phyloP scores from a whole-genome alignment of 2,888 invertebrate genomes.

The Dicyrtoma fusca region DNA sequence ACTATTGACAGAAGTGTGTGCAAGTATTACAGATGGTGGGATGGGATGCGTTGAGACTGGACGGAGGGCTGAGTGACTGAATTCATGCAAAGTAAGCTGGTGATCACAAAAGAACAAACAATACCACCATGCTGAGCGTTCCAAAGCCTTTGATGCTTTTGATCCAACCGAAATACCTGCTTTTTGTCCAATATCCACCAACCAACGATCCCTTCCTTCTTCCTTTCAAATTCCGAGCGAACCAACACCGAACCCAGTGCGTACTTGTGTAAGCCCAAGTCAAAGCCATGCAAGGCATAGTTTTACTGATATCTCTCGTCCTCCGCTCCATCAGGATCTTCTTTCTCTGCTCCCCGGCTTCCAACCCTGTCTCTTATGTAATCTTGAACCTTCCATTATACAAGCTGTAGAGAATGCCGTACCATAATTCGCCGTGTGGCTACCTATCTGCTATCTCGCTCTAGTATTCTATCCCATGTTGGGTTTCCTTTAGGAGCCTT shows the following conservation, averaged over 20 bases:
- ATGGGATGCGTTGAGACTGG: too few species aligned
- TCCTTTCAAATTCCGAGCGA: constrained; percentile 1
- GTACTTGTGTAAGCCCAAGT: not conserved
- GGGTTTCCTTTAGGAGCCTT: too few species aligned
- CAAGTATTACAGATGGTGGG: too few species aligned
- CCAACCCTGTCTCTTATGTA: too few species aligned
- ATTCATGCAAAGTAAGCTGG: constrained; percentile 23
- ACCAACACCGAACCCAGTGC: not conserved
- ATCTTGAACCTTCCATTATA: too few species aligned
- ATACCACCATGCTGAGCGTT: constrained; percentile 39
- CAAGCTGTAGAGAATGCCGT: too few species aligned
- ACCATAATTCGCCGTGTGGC: too few species aligned
- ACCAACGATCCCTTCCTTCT: not conserved
- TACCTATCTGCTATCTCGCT: too few species aligned
- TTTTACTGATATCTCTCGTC: too few species aligned
- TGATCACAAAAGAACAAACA: constrained; percentile 36
- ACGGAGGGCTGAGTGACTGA: constrained; percentile 23
- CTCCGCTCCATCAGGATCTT: too few species aligned
- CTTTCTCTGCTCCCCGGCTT: too few species aligned
- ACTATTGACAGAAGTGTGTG: not conserved
- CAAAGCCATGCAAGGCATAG: not conserved
- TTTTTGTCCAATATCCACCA: constrained; percentile 29
- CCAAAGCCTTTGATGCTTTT: constrained; percentile 38
- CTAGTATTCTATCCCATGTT: too few species aligned
- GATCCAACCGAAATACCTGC: constrained; percentile 39